A percentile compares a stretch with the other conserved stretches of the same genome.
Evolutionary conservation across 1,140 invertebrate species (phyloP).

Genomic region (Platyscapa corneri): DNA sequence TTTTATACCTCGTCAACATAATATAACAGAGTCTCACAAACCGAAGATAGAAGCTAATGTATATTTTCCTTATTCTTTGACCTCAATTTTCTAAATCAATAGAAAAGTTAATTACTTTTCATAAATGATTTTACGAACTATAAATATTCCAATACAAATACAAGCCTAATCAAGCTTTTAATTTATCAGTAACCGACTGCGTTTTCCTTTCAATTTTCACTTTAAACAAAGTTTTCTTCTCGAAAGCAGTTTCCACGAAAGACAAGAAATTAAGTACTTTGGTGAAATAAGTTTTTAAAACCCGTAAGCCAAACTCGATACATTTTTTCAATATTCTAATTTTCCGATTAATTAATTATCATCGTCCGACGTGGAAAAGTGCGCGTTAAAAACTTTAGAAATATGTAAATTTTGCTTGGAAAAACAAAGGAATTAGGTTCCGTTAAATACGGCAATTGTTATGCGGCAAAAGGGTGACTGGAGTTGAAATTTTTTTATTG

Average conservation of each 20-base stretch:
- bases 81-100: neutral
- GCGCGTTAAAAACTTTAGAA: too few species aligned
- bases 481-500: too few species aligned
- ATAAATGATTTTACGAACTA: neutral
- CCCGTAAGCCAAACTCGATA: too few species aligned
- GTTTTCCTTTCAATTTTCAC: neutral
- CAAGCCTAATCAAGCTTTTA: neutral
- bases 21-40: neutral
- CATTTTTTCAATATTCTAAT: too few species aligned
- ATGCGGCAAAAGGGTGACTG: too few species aligned
- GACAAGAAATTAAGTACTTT: neutral
- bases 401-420: too few species aligned
- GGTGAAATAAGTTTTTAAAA: neutral
- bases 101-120: neutral
- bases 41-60: neutral
- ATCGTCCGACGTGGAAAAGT: too few species aligned
- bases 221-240: neutral
- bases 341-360: too few species aligned
- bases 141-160: neutral
- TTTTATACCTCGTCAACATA: neutral
- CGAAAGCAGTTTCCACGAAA: neutral
- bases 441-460: too few species aligned
- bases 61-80: neutral
- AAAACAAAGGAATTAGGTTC: too few species aligned
- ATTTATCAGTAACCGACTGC: neutral